Evolutionary conservation across 2,888 invertebrate species (phyloP).

Genomic region (Ochropacha duplaris): DNA sequence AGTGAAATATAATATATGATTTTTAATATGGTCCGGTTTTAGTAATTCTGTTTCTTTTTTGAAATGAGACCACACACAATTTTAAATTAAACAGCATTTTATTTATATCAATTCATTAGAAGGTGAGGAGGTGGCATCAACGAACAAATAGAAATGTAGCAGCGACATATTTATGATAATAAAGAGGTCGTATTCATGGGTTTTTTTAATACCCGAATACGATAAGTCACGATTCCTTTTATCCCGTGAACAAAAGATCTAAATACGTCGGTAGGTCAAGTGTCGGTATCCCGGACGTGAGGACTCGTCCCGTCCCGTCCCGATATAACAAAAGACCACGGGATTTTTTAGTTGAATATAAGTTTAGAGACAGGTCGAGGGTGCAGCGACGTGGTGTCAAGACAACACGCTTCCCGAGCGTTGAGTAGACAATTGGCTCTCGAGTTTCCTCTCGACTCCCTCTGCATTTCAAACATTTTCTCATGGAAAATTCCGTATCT

Average conservation of each 20-base stretch:
- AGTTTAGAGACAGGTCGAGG: slow-evolving; percentile 64
- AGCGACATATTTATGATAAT: slow-evolving; percentile 54
- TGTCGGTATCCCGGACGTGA: slow-evolving; percentile 77
- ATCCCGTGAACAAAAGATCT: slow-evolving; percentile 72
- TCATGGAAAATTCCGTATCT: not conserved
- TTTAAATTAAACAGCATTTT: slow-evolving; percentile 26
- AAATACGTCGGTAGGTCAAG: slow-evolving; percentile 78
- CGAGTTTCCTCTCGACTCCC: not conserved
- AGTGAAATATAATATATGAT: no score
- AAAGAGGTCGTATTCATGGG: slow-evolving; percentile 57
- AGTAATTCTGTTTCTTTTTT: not conserved
- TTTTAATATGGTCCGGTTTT: no score
- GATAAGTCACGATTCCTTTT: slow-evolving; percentile 75
- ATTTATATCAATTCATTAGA: slow-evolving; percentile 35
- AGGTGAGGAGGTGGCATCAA: slow-evolving; percentile 32
- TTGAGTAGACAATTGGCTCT: slow-evolving; percentile 12
- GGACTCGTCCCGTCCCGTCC: slow-evolving; percentile 40
- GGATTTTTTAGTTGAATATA: slow-evolving; percentile 54
- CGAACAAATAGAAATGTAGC: slow-evolving; percentile 34
- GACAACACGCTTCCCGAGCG: slow-evolving; percentile 10
- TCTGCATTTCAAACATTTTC: not conserved
- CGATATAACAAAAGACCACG: slow-evolving; percentile 57
- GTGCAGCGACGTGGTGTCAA: slow-evolving; percentile 36
- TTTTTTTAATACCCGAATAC: slow-evolving; percentile 53
- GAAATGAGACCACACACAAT: slow-evolving; percentile 34